Evolutionary conservation across 1,140 invertebrate genomes (phyloP), one percentile per base, ranked within the genome.

Genomic region (Solenopsis fugax): DNA sequence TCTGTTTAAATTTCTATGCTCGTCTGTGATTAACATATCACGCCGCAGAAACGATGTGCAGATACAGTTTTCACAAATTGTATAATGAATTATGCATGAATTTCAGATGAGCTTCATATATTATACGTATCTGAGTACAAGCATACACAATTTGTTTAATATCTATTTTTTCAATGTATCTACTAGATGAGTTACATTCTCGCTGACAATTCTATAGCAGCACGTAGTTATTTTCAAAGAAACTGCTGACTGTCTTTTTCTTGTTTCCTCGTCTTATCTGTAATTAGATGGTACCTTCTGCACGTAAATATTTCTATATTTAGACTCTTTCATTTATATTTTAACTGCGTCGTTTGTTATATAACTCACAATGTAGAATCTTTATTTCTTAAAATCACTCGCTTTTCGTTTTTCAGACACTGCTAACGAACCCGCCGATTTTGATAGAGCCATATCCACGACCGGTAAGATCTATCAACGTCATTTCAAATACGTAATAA

Each of bases 371-470:
- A 37, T 41, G 4, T 34, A 65, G 12, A 50, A 18, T n/a, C 0
- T 24, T n/a, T 24, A 9, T 24, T 69, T 18, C 56, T 18, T 73
- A 64, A 81, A 76, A 13, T 50, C 10, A 58, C 2, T 37, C 16
- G 76, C 60, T 60, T 48, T 60, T 72, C 9, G 18, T 72, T 82
- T 88, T 92, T 78, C 71, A 92, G 93, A 81, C n/a, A 89, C 89
- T 13, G 76, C 54, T 75, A 88, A 67, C 1, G 92, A 81, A 64
- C 56, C 90, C 2, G 90, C 86, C 16, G 90, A 94, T 77, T 91
- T 91, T 73, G 92, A 95, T 4, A 92, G 86, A 72, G 94, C 94
- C 58, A 87, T 95, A 9, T 88, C 91, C 2, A 76, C 87, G 3
- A 92, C 93, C 54, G 94, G 94, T 95, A 75, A 89, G 92, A 48